Percentiles rank a stretch among this genome's conserved stretches.
Evolutionary conservation across 2,797 vertebrate genomes (phyloP).

Genomic region (Oceanodroma leucorhoa): DNA sequence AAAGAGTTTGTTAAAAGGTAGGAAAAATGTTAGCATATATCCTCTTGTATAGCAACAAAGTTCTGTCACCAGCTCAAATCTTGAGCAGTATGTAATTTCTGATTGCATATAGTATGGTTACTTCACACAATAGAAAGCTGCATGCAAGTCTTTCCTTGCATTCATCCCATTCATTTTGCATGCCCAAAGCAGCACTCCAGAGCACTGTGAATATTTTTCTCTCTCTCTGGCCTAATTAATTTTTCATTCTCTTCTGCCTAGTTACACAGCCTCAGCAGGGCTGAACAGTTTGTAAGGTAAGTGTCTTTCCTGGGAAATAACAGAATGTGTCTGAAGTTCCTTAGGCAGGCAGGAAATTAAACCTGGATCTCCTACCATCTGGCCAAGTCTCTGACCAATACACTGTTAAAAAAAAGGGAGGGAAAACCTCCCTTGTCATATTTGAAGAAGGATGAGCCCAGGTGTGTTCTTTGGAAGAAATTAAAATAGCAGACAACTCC

Average conservation of each 20-base stretch:
- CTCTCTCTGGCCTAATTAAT: neutral
- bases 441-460: neutral
- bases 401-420: neutral
- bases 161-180: neutral
- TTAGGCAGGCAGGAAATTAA: constrained; percentile 19
- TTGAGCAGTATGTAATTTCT: neutral
- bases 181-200: neutral
- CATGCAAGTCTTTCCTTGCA: neutral
- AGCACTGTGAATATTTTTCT: neutral
- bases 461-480: neutral
- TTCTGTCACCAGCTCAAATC: neutral
- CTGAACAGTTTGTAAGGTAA: neutral
- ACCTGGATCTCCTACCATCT: neutral
- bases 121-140: neutral
- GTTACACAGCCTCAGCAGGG: neutral
- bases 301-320: constrained; percentile 29
- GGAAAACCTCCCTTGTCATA: neutral
- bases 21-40: neutral
- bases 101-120: neutral
- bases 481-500: neutral
- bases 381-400: neutral
- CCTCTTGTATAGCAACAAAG: neutral
- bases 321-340: neutral
- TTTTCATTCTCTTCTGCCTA: neutral
- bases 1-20: neutral